Percentiles rank a stretch among this genome's conserved stretches.
These are phyloP conservation scores for Enteromius mattozi DNA, from an alignment of 2,797 vertebrate species.

Conservation along the genomic window DNA sequence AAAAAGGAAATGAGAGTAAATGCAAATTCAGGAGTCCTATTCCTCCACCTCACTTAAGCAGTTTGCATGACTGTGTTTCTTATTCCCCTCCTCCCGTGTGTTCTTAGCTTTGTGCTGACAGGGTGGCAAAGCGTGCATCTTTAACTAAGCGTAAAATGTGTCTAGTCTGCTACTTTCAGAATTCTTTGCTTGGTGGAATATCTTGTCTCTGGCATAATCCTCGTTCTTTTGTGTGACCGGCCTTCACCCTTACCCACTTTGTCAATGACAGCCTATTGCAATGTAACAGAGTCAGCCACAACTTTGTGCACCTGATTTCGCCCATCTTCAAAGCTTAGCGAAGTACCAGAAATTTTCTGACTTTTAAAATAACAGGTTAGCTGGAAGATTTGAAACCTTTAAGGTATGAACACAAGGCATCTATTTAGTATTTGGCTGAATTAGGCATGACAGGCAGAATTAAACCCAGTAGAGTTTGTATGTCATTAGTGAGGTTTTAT, in stretches of 20 bases:
- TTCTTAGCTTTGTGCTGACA: slow-evolving; percentile 63
- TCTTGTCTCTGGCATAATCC: slow-evolving; percentile 69
- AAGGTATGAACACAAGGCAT: neutral
- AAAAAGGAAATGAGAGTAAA: neutral
- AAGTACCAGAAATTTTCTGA: neutral
- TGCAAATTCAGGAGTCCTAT: neutral
- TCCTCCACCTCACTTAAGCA: slow-evolving; percentile 7
- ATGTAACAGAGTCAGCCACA: neutral
- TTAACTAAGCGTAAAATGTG: slow-evolving; percentile 73
- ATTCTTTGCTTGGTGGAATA: slow-evolving; percentile 61
- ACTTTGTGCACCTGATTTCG: slow-evolving; percentile 14
- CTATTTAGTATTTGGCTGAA: neutral
- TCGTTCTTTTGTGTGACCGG: slow-evolving; percentile 62
- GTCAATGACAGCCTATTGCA: neutral
- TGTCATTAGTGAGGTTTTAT: slow-evolving; percentile 36
- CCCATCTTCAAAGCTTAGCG: neutral
- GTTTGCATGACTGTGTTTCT: slow-evolving; percentile 39
- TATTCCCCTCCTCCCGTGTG: slow-evolving; percentile 31
- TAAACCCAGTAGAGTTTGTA: neutral
- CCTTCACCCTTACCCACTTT: slow-evolving; percentile 61
- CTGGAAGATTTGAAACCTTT: neutral
- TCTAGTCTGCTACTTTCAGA: slow-evolving; percentile 66
- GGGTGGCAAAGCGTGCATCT: slow-evolving; percentile 60
- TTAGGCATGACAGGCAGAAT: neutral
- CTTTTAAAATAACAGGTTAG: neutral